phyloP scores from a whole-genome alignment of 2,113 vertebrate genomes.

The Fulica atra region DNA sequence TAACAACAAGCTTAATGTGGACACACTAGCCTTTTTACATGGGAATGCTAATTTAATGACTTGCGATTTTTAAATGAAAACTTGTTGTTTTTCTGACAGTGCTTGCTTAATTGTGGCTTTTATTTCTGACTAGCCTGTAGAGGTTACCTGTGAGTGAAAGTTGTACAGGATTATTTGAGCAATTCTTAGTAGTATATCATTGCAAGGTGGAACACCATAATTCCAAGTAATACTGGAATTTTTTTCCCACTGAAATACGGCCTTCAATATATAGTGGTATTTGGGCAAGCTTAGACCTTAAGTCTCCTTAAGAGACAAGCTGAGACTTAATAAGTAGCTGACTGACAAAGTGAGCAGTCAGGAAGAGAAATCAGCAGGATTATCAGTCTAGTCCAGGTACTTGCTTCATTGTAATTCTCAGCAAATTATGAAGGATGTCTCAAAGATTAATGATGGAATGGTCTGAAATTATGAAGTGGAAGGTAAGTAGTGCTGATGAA shows the following conservation, averaged over 20 bases:
- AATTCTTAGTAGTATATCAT: accelerated
- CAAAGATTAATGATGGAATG: not conserved
- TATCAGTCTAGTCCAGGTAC: not conserved
- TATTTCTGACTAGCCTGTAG: not conserved
- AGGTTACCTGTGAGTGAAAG: not conserved
- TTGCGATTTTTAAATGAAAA: not conserved
- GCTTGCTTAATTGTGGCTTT: not conserved
- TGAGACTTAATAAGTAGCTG: not conserved
- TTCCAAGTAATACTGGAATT: not conserved
- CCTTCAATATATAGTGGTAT: not conserved
- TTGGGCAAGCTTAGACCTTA: not conserved
- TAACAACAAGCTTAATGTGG: not conserved
- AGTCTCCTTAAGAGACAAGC: not conserved
- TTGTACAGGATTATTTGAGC: not conserved
- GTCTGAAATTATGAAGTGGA: not conserved
- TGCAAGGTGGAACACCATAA: not conserved
- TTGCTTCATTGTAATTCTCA: not conserved
- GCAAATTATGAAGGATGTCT: not conserved
- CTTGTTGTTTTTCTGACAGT: not conserved
- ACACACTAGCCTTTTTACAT: not conserved
- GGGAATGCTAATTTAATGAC: not conserved
- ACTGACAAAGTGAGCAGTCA: not conserved
- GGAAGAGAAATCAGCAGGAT: not conserved
- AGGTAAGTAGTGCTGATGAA: not conserved
- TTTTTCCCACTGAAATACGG: not conserved